Base-by-base conservation (phyloP, 1,140 invertebrate genomes). In the Tetranychus cinnabarinus region DNA sequence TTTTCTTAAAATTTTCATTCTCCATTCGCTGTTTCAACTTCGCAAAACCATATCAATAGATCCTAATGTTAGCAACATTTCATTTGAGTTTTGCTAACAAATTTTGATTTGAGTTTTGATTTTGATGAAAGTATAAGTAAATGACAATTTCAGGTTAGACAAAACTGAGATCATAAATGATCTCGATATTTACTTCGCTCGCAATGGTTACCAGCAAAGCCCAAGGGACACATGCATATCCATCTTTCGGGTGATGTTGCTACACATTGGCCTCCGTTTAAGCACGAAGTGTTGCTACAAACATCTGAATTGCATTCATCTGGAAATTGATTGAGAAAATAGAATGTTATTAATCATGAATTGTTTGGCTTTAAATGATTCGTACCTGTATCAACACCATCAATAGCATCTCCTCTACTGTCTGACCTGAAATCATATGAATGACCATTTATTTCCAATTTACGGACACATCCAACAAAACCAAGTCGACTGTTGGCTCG, bases 311-410 rank as follows among this genome's bases (percentile, higher is more conserved):
- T 84, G 70, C 90, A 96, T 75, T 90, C 86, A 71, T 82, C 88
- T 92, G 78, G 60, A 66, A n/a, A 77, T 68, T 33, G 31, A 59
- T 55, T n/a, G 13, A 50, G 33, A 50, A 46, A 5, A 33, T 12
- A 13, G 23, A 52, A 23, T 2, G 5, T 1, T 1, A 33, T 33
- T 52, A 7, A 23, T 12, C 6, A 8, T 52, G 50, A n/a, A 52
- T 31, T 52, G 13, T 13, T 2, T 1, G 15, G 50, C 0, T 23
- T 4, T 4, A 52, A 23, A n/a, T n/a, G n/a, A n/a, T n/a, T n/a
- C n/a, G 83, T 74, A 93, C 89, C 85, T 66, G 95, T 83, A 74
- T 90, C 89, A 67, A 84, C 81, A 45, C 88, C 88, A 70, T 87
- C 84, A 13, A 85, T 77, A 4, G 88, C 82, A 69, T 93, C 88